These are phyloP conservation scores for Aleiodes sp. DNA, from an alignment of 1,140 invertebrate species.

Conservation along the genomic window DNA sequence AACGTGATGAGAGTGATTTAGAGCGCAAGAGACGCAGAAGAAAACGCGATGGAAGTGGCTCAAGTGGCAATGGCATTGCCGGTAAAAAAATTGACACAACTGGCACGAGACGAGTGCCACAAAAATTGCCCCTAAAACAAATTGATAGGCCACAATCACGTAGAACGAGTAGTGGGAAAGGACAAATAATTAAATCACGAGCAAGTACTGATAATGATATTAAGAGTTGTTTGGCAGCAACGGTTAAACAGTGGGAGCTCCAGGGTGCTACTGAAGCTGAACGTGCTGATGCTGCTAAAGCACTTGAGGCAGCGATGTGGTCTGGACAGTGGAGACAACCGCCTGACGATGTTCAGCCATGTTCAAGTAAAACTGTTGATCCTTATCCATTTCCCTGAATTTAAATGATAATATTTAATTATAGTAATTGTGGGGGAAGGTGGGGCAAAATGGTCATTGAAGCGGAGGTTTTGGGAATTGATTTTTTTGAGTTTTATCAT, in stretches of 20 bases:
- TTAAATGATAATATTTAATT: too few species aligned
- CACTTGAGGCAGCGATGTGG: conserved; percentile 53
- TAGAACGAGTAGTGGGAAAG: conserved; percentile 31
- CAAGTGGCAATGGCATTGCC: conserved; percentile 40
- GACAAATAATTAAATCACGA: conserved; percentile 42
- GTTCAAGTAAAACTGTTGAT: conserved; percentile 69
- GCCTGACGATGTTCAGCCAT: conserved; percentile 69
- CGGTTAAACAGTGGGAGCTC: conserved; percentile 55
- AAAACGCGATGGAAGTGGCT: conserved; percentile 49
- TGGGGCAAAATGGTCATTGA: not conserved
- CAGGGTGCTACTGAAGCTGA: conserved; percentile 47
- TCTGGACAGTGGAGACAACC: conserved; percentile 57
- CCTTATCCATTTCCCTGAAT: conserved; percentile 62
- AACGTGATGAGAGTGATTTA: conserved; percentile 46
- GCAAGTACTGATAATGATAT: conserved; percentile 47
- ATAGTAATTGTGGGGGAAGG: too few species aligned
- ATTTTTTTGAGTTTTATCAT: too few species aligned
- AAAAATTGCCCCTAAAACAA: conserved; percentile 54
- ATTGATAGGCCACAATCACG: conserved; percentile 49
- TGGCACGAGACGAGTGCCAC: conserved; percentile 51
- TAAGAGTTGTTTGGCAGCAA: conserved; percentile 42
- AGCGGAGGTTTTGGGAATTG: too few species aligned
- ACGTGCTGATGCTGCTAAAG: conserved; percentile 43
- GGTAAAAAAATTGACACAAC: conserved; percentile 37
- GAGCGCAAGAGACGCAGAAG: conserved; percentile 50